These are phyloP conservation scores for Drosophila glabriapex DNA, from an alignment of 2,888 invertebrate genomes.

Conservation along the genomic window DNA sequence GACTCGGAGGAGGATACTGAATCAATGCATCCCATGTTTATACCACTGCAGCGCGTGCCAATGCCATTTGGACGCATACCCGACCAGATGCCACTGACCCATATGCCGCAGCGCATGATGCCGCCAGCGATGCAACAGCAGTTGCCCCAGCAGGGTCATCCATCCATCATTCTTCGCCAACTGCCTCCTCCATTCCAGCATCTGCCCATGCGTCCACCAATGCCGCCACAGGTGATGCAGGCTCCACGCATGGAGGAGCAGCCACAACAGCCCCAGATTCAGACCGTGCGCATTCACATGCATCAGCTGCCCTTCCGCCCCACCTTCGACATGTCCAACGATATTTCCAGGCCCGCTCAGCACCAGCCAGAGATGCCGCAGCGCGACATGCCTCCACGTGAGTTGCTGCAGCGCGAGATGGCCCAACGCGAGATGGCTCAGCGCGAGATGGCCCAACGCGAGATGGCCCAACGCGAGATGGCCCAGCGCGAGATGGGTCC, in stretches of 20 bases:
- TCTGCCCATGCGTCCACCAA: slow-evolving; percentile 84
- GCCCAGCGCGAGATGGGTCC: slow-evolving; percentile 52
- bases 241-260: slow-evolving; percentile 85
- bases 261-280: slow-evolving; percentile 68
- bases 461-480: slow-evolving; percentile 58
- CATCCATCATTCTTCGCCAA: neutral
- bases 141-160: neutral
- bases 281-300: slow-evolving; percentile 85
- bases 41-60: slow-evolving; percentile 85
- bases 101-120: slow-evolving; percentile 85
- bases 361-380: slow-evolving; percentile 72
- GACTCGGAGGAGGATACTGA: slow-evolving; percentile 83
- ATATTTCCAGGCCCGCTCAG: slow-evolving; percentile 80
- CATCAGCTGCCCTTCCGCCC: slow-evolving; percentile 86
- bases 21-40: slow-evolving; percentile 85
- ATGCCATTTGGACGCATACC: slow-evolving; percentile 86
- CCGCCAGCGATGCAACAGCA: slow-evolving; percentile 67
- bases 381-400: slow-evolving; percentile 50
- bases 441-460: slow-evolving; percentile 48
- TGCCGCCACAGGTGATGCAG: slow-evolving; percentile 85
- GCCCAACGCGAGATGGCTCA: slow-evolving; percentile 35
- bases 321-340: slow-evolving; percentile 84
- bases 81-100: slow-evolving; percentile 87
- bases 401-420: slow-evolving; percentile 31
- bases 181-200: slow-evolving; percentile 82